phyloP scores from a whole-genome alignment of 2,113 vertebrate genomes.

The Heterotilapia buettikoferi region DNA sequence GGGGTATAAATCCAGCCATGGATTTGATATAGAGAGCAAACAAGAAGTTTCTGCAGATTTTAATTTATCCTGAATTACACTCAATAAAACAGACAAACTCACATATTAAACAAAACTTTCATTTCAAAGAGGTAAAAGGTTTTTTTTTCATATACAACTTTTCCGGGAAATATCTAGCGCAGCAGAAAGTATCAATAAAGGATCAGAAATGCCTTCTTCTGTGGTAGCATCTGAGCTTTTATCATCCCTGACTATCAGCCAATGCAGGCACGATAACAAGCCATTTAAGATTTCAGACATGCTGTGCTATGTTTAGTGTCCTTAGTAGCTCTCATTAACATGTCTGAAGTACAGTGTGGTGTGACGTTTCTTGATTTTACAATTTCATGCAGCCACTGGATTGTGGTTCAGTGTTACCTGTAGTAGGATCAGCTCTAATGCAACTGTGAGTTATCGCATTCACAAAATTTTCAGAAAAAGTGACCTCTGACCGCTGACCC shows the following conservation, averaged over 20 bases:
- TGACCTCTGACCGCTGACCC: background rate
- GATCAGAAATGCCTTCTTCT: background rate
- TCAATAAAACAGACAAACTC: background rate
- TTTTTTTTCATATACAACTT: background rate
- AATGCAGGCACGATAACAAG: background rate
- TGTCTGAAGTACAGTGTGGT: background rate
- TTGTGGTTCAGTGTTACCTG: background rate
- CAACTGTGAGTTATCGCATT: no score
- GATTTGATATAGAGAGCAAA: background rate
- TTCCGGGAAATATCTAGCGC: background rate
- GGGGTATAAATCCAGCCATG: background rate
- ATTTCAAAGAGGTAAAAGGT: background rate
- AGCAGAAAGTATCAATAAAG: background rate
- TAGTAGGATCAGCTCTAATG: no score
- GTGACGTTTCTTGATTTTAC: background rate
- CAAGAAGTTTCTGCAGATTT: background rate
- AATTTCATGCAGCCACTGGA: background rate
- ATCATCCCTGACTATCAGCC: background rate
- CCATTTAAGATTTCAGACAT: background rate
- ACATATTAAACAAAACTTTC: background rate
- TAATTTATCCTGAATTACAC: background rate
- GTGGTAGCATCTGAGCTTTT: background rate
- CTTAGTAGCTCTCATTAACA: background rate
- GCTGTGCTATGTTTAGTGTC: background rate
- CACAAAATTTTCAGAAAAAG: no score